A percentile compares a stretch with the other conserved stretches of the same genome.
Evolutionary conservation across 2,888 invertebrate genomes (phyloP).

Genomic region (Anarsia innoxiella): DNA sequence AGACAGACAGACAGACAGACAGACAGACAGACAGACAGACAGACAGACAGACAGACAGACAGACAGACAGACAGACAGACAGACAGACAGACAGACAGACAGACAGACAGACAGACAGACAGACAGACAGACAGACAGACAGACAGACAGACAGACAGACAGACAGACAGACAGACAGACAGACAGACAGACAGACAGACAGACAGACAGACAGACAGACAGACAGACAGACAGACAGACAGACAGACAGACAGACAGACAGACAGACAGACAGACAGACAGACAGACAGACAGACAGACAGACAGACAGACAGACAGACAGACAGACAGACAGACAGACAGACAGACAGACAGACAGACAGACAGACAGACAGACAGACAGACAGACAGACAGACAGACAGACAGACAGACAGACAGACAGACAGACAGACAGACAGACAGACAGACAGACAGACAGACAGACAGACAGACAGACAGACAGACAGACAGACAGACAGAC

Average conservation of each 20-base stretch:
- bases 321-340: neutral
- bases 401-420: neutral
- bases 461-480: neutral
- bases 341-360: neutral
- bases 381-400: neutral
- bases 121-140: neutral
- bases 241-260: neutral
- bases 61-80: neutral
- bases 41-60: neutral
- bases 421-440: neutral
- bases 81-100: neutral
- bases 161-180: neutral
- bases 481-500: neutral
- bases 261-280: neutral
- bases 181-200: neutral
- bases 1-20: neutral
- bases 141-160: neutral
- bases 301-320: neutral
- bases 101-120: neutral
- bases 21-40: neutral
- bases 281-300: neutral
- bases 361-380: neutral
- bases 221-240: neutral
- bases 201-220: neutral
- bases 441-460: neutral